These are phyloP conservation scores for Muschampia staudingeri DNA, from an alignment of 2,888 invertebrate genomes.

Conservation along the genomic window DNA sequence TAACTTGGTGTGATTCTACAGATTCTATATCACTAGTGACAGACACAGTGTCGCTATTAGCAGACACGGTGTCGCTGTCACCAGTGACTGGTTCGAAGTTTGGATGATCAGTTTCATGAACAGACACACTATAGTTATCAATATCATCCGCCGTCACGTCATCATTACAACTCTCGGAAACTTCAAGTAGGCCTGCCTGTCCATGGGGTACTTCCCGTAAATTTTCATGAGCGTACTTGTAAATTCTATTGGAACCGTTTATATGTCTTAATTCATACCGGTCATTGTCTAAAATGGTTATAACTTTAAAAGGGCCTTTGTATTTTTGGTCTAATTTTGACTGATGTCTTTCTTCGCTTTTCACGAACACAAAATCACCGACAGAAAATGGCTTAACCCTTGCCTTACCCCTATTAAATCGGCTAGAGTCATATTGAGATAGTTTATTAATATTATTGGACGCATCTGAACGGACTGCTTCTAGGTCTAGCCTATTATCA, in stretches of 20 bases:
- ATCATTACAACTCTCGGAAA: background rate
- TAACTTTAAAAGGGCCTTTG: slow-evolving; percentile 57
- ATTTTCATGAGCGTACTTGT: slow-evolving; percentile 64
- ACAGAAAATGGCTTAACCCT: slow-evolving; percentile 50
- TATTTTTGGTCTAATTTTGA: slow-evolving; percentile 64
- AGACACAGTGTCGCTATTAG: too few species aligned
- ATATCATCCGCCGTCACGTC: slow-evolving; percentile 3
- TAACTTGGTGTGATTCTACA: too few species aligned
- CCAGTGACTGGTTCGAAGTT: too few species aligned
- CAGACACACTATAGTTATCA: background rate
- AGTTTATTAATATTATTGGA: background rate
- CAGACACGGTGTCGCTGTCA: too few species aligned
- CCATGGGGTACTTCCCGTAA: slow-evolving; percentile 8
- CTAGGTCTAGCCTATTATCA: background rate
- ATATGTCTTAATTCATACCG: slow-evolving; percentile 58
- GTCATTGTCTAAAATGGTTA: slow-evolving; percentile 56
- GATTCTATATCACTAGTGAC: too few species aligned
- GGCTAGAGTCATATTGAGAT: background rate
- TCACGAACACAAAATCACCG: slow-evolving; percentile 65
- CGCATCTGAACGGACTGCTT: background rate
- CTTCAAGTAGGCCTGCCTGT: background rate
- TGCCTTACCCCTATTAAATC: slow-evolving; percentile 16
- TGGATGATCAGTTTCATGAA: too few species aligned
- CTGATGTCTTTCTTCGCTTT: slow-evolving; percentile 61
- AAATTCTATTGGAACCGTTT: slow-evolving; percentile 50